Base-by-base conservation (phyloP, 2,888 invertebrate genomes). In the Sphaerophoria taeniata region DNA sequence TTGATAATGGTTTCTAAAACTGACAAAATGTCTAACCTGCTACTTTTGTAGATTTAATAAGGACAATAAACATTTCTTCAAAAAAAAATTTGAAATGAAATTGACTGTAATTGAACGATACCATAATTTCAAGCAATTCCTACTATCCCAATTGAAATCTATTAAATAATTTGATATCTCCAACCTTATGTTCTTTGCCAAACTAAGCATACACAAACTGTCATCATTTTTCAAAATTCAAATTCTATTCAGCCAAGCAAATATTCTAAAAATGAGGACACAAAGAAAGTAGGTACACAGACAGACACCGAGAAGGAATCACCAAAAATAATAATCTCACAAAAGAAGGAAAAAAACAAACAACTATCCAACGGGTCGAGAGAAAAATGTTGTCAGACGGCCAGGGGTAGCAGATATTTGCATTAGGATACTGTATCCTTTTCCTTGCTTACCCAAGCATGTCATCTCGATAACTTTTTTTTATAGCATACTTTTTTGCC, bases 261-360 rank as follows among this genome's bases (percentile, higher is more conserved):
- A 65, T 16, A 51, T 56, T 56, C 5, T 55, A 71, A 65, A 24
- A 24, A 69, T 45, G 67, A 69, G 43, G 39, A 69, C 24, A 60
- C 60, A 60, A 56, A 55, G n/a, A 55, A 11, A 43, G n/a, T n/a
- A 53, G 6, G n/a, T 36, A 33, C 4, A 4, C 14, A 31, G 33
- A 34, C 9, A 53, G 33, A 39, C 11, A 31, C 33, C 9, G 11
- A 56, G 33, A 4, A 43, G 5, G 53, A 33, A 24, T 45, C 65
- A 43, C 60, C 45, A 49, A 65, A 67, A 76, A 76, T 71, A 51
- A 81, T 75, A 65, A 76, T 81, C 65, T 65, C 51, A 12, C 43
- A 55, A 12, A 36, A 55, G 74, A 47, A 53, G 45, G 53, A 63
- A 11, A 58, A 60, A 71, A 45, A 49, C 24, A 60, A 80, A 47